Evolutionary conservation across 2,113 vertebrate genomes (phyloP), one percentile per base, ranked within the genome.

Genomic region (Romanogobio albipinnatus): DNA sequence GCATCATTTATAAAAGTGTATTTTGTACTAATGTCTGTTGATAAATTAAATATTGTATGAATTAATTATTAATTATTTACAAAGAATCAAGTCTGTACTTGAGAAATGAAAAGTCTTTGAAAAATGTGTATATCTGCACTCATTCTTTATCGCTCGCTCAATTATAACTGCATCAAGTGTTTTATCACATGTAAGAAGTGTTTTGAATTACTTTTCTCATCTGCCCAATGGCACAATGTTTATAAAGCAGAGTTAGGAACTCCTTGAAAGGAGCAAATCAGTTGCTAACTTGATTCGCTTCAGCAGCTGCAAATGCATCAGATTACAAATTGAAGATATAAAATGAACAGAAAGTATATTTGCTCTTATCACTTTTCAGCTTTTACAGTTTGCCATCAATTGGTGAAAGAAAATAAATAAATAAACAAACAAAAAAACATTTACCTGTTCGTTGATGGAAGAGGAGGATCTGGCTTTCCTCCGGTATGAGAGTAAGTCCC

Each of bases 361-460:
- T 45, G 19, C 22, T 71, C 14, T 49, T 49, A 75, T 1, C 73
- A 49, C 45, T 26, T 24, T 75, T 8, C 26, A 51, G 17, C 26
- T 33, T 45, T 74, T 26, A 33, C 4, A 10, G 58, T 11, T 61
- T 56, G 47, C 11, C 14, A 66, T 33, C 5, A 15, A 14, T 29
- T 13, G 68, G 17, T 39, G 39, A 39, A 39, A 6, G 39, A 39
- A 39, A 39, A 14, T 51, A 51, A 51, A 51, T 4, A 15, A 51
- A 5, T 39, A 39, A 51, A 5, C 3, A 15, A 51, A 51, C 4
- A 51, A 5, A 13, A 17, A 2, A 58, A 77, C 29, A 39, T 85
- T 86, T 96, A 99, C 97, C 98, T 98, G 94, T 73, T 83, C 22
- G 36, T 92, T 92, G 90, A 90, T 85, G 70, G 91, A 77, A 76